Percentiles rank a stretch among this genome's conserved stretches.
phyloP scores from a whole-genome alignment of 2,797 vertebrate genomes.

The Siniperca scherzeri region DNA sequence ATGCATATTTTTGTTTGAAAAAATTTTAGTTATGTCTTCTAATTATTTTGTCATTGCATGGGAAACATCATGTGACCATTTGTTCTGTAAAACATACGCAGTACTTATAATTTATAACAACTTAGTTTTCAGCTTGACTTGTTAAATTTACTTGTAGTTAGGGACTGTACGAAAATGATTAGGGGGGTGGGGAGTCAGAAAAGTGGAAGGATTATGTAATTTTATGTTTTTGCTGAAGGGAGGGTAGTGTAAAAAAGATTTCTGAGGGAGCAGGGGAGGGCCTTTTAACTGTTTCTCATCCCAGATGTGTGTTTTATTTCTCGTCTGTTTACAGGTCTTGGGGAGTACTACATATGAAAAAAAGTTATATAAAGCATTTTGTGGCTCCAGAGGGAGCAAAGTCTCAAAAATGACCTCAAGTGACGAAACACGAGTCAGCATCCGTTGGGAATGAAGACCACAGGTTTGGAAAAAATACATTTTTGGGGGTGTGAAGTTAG shows the following conservation, averaged over 20 bases:
- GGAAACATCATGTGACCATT: background rate
- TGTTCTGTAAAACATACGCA: background rate
- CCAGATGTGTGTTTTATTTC: background rate
- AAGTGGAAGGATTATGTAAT: background rate
- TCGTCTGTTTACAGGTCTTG: background rate
- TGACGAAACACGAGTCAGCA: slow-evolving; percentile 11
- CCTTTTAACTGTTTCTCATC: background rate
- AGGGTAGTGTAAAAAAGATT: background rate
- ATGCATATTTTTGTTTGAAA: background rate
- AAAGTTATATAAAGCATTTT: background rate
- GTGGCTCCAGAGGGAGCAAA: background rate
- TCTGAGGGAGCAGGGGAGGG: no score
- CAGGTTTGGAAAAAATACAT: background rate
- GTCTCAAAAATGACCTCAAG: slow-evolving; percentile 11
- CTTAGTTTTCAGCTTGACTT: background rate
- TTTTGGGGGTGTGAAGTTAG: background rate
- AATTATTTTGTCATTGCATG: background rate
- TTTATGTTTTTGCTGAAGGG: background rate
- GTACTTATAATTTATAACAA: background rate
- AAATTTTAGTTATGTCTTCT: background rate
- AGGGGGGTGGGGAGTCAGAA: fast-evolving
- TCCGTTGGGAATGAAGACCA: background rate
- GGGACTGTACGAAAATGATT: background rate
- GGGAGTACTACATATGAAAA: background rate
- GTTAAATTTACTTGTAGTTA: background rate